Evolutionary conservation across 2,797 vertebrate species (phyloP).

Genomic region (Carduelis carduelis): DNA sequence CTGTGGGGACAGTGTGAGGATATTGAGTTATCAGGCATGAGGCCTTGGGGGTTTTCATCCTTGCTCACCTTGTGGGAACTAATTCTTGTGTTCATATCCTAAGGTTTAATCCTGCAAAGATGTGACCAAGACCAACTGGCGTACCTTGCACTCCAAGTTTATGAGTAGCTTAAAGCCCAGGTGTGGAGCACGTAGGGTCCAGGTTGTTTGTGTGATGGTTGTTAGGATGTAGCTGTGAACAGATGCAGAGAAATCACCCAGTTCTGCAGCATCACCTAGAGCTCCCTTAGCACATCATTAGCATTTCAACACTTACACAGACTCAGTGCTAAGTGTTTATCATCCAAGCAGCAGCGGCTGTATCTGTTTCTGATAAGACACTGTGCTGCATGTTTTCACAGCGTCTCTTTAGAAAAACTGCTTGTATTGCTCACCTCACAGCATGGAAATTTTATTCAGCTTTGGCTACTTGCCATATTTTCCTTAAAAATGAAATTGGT

Average conservation of each 20-base stretch:
- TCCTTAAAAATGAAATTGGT: not conserved
- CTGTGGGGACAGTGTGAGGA: not conserved
- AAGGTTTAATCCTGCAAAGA: not conserved
- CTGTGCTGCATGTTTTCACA: not conserved
- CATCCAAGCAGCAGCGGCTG: not conserved
- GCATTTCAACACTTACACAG: not conserved
- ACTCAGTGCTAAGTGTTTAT: not conserved
- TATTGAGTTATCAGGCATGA: not conserved
- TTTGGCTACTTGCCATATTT: not conserved
- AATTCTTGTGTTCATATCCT: not conserved
- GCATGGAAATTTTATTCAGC: not conserved
- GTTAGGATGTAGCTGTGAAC: not conserved
- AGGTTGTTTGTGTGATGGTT: not conserved
- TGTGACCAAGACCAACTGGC: not conserved
- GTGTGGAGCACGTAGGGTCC: not conserved
- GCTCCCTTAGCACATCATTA: slow-evolving; percentile 8
- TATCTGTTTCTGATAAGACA: not conserved
- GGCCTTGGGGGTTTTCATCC: not conserved
- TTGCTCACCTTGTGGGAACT: not conserved
- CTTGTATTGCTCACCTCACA: not conserved
- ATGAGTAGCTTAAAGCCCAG: not conserved
- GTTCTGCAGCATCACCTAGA: not conserved
- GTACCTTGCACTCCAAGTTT: not conserved
- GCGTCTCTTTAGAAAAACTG: not conserved
- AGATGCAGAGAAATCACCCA: not conserved